Percentiles rank a stretch among this genome's conserved stretches.
phyloP scores from a whole-genome alignment of 2,888 invertebrate species.

The Drosophila helvetica region DNA sequence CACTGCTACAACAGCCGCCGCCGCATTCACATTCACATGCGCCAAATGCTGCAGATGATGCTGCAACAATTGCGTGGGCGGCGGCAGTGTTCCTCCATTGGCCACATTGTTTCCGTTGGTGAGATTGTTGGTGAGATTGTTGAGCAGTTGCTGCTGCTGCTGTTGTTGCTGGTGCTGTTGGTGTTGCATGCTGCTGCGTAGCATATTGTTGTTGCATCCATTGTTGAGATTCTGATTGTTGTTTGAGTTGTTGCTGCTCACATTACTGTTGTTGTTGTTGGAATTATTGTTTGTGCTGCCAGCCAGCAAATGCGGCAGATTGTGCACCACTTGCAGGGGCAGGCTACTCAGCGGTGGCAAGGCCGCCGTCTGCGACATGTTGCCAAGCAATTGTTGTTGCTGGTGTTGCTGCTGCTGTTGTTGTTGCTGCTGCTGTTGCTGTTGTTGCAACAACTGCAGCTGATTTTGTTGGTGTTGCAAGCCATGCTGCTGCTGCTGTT shows the following conservation, averaged over 20 bases:
- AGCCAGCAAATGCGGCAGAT: slow-evolving; percentile 82
- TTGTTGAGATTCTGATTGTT: slow-evolving; percentile 46
- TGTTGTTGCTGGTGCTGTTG: slow-evolving; percentile 64
- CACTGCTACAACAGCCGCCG: slow-evolving; percentile 76
- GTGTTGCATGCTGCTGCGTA: slow-evolving; percentile 80
- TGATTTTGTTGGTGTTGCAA: slow-evolving; percentile 78
- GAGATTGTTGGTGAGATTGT: slow-evolving; percentile 54
- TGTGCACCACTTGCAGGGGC: slow-evolving; percentile 83
- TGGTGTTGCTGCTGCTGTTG: slow-evolving; percentile 78
- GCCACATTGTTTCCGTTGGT: slow-evolving; percentile 51
- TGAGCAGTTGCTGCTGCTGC: slow-evolving; percentile 39
- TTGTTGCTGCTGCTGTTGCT: slow-evolving; percentile 70
- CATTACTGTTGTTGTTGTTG: slow-evolving; percentile 42
- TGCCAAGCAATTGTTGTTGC: slow-evolving; percentile 79
- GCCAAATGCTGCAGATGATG: slow-evolving; percentile 83
- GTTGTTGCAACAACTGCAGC: slow-evolving; percentile 78
- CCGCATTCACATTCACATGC: slow-evolving; percentile 81
- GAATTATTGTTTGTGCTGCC: slow-evolving; percentile 43
- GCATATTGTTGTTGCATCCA: slow-evolving; percentile 53
- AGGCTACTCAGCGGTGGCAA: slow-evolving; percentile 82
- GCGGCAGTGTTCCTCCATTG: slow-evolving; percentile 72
- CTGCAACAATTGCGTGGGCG: slow-evolving; percentile 83
- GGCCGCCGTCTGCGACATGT: slow-evolving; percentile 75
- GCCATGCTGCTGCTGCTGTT: slow-evolving; percentile 72
- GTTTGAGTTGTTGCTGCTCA: slow-evolving; percentile 44